Evolutionary conservation across 1,140 invertebrate species (phyloP), one percentile per base, ranked within the genome.

Genomic region (Halotydeus destructor): DNA sequence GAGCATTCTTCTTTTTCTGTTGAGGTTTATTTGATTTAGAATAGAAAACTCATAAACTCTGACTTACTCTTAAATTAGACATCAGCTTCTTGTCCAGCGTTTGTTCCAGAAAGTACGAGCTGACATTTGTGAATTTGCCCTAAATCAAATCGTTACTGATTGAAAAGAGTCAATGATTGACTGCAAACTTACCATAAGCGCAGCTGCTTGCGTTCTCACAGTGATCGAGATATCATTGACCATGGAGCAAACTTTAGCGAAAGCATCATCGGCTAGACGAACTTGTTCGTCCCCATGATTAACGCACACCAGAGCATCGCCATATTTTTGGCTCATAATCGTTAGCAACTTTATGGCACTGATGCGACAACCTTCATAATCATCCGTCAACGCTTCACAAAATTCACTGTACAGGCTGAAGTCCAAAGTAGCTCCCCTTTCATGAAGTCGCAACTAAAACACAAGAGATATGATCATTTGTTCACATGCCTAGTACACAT

Each of bases 71-170:
- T 76, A 83, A 82, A 62, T 85, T 88, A 47, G 75, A 91, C 78
- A 97, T 97, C n/a, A 97, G 66, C 55, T 96, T 94, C 61, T 99
- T 98, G 55, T 98, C 91, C 2, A 98, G 59, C 0, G 93, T 97
- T 64, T 96, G 93, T 52, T 88, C 74, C 25, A 98, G 66, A 59
- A 93, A 94, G 44, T 75, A 70, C 33, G 76, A 70, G 41, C 83
- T 84, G 3, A 98, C 88, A 38, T 70, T 69, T 42, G 74, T 74
- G 67, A 96, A 81, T 24, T 72, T 71, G 8, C 91, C 91, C 27
- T 49, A 40, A 11, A 28, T 35, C 27, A 32, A 34, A 44, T 3
- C 12, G 24, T 25, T 8, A 39, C 18, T 1, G 9, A 51, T 27
- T 44, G 11, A 26, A 11, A 18, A 5, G 19, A 21, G 28, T 43